Evolutionary conservation across 2,113 vertebrate species (phyloP).

Genomic region (Ageneiosus marmoratus): DNA sequence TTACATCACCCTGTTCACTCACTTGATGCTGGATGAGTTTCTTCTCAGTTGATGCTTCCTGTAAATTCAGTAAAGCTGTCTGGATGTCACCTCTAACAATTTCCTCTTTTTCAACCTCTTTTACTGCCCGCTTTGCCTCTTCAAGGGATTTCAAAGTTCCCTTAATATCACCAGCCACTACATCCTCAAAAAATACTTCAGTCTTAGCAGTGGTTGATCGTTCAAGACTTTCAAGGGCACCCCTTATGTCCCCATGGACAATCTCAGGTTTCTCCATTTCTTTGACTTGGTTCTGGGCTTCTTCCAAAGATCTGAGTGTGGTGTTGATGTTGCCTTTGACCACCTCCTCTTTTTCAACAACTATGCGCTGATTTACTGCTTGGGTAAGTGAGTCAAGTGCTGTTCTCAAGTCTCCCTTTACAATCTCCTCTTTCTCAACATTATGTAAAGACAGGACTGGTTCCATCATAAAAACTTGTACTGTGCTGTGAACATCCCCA

Average conservation of each 20-base stretch:
- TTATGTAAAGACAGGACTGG: slow-evolving; percentile 69
- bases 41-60: slow-evolving; percentile 72
- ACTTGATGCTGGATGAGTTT: slow-evolving; percentile 71
- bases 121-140: slow-evolving; percentile 76
- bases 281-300: slow-evolving; percentile 76
- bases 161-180: slow-evolving; percentile 80
- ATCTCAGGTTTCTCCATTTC: slow-evolving; percentile 78
- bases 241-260: slow-evolving; percentile 77
- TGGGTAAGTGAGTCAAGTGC: slow-evolving; percentile 81
- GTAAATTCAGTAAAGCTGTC: slow-evolving; percentile 63
- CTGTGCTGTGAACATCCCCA: slow-evolving; percentile 79
- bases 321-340: slow-evolving; percentile 77
- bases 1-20: slow-evolving; percentile 70
- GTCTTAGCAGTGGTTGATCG: slow-evolving; percentile 74
- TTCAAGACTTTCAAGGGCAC: slow-evolving; percentile 81
- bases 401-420: slow-evolving; percentile 82
- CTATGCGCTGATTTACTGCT: slow-evolving; percentile 76
- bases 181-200: slow-evolving; percentile 77
- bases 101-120: slow-evolving; percentile 74
- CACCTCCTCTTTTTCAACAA: slow-evolving; percentile 81
- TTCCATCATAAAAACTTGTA: slow-evolving; percentile 82
- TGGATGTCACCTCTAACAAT: slow-evolving; percentile 72
- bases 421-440: slow-evolving; percentile 75
- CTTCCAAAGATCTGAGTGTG: slow-evolving; percentile 80
- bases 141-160: slow-evolving; percentile 80